phyloP scores from a whole-genome alignment of 1,140 invertebrate genomes.

The Macrosteles quadrilineatus region DNA sequence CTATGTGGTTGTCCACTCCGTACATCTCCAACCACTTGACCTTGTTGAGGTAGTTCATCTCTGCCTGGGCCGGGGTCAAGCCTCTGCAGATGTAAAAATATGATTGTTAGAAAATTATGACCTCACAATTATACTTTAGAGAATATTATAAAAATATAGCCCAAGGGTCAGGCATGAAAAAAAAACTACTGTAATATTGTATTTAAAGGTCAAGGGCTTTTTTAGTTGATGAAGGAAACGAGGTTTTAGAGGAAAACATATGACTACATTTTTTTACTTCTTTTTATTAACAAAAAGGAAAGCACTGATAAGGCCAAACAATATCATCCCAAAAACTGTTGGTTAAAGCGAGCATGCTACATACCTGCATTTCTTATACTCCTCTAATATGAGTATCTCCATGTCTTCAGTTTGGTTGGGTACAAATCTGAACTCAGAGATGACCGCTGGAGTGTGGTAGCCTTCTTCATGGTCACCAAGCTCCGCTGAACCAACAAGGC shows the following conservation, averaged over 20 bases:
- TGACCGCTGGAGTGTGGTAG: constrained; percentile 89
- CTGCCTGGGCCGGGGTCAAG: constrained; percentile 86
- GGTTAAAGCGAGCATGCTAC: too few species aligned
- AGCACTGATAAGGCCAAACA: too few species aligned
- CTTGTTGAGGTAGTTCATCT: constrained; percentile 89
- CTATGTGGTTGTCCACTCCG: constrained; percentile 94
- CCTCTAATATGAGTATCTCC: constrained; percentile 88
- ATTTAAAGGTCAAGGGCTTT: too few species aligned
- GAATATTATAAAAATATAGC: too few species aligned
- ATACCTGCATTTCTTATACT: constrained; percentile 77
- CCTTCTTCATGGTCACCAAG: constrained; percentile 94
- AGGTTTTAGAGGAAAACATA: too few species aligned
- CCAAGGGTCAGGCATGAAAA: too few species aligned
- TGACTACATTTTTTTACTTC: too few species aligned
- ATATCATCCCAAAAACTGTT: too few species aligned
- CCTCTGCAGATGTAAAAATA: constrained; percentile 57
- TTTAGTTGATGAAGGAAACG: too few species aligned
- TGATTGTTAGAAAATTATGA: background rate
- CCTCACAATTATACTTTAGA: constrained; percentile 9
- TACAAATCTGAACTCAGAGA: constrained; percentile 97
- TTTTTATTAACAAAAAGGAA: too few species aligned
- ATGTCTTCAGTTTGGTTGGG: constrained; percentile 92
- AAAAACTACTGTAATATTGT: too few species aligned
- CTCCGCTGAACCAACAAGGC: constrained; percentile 87
- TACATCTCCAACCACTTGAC: constrained; percentile 97